A percentile compares a stretch with the other conserved stretches of the same genome.
These are phyloP conservation scores for Beris morrisii DNA, from an alignment of 2,888 invertebrate species.

Conservation along the genomic window DNA sequence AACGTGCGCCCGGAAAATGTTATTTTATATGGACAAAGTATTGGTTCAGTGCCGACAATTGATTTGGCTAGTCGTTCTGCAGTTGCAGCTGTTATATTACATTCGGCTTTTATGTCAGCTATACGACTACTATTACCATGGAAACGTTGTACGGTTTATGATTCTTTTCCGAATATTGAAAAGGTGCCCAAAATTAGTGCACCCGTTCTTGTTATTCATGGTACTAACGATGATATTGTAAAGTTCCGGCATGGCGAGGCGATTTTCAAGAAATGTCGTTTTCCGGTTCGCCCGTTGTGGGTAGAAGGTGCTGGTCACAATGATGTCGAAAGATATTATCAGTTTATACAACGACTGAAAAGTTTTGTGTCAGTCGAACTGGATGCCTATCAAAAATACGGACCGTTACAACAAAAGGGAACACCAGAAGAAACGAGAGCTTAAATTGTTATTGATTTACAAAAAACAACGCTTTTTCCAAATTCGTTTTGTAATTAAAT, in stretches of 20 bases:
- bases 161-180: constrained; percentile 98
- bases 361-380: constrained; percentile 91
- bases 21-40: constrained; percentile 97
- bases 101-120: constrained; percentile 97
- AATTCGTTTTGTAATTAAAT: no score
- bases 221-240: constrained; percentile 98
- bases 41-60: constrained; percentile 97
- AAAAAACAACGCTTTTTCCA: no score
- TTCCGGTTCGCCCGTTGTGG: constrained; percentile 98
- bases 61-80: constrained; percentile 90
- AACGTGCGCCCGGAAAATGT: constrained; percentile 94
- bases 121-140: constrained; percentile 98
- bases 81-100: constrained; percentile 94
- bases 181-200: constrained; percentile 97
- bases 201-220: constrained; percentile 97
- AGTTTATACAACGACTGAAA: constrained; percentile 95
- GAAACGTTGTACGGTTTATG: constrained; percentile 96
- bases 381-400: constrained; percentile 41
- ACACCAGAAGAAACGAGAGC: no score
- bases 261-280: constrained; percentile 94
- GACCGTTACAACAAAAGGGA: no score
- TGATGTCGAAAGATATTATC: constrained; percentile 95
- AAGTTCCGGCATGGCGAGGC: constrained; percentile 97
- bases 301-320: constrained; percentile 93
- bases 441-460: no score